phyloP scores from a whole-genome alignment of 2,888 invertebrate genomes.

The Hololepta plana region DNA sequence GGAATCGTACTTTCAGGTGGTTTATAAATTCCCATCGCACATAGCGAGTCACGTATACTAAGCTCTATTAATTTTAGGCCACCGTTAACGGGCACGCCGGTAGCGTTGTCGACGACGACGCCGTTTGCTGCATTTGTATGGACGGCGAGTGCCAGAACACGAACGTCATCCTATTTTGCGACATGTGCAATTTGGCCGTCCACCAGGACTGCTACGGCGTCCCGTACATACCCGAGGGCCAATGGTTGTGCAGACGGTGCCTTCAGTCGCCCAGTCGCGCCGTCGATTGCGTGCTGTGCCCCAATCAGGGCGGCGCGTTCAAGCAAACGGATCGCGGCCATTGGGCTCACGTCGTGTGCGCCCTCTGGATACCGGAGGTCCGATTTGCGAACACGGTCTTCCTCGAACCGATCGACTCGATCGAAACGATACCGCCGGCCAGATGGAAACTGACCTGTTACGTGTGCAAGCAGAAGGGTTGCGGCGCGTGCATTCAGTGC shows the following conservation, averaged over 20 bases:
- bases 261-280: conserved; percentile 90
- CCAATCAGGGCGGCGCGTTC: conserved; percentile 95
- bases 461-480: conserved; percentile 83
- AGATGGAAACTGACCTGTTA: conserved; percentile 94
- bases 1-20: conserved; percentile 84
- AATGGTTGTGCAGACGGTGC: conserved; percentile 89
- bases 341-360: conserved; percentile 99
- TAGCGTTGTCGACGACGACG: conserved; percentile 88
- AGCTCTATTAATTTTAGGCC: conserved; percentile 22
- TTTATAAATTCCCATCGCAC: not conserved
- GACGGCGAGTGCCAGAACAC: conserved; percentile 98
- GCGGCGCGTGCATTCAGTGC: conserved; percentile 96
- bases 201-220: conserved; percentile 99
- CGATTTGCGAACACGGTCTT: conserved; percentile 96
- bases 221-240: conserved; percentile 38
- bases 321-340: conserved; percentile 91
- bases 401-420: conserved; percentile 90
- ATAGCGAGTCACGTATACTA: not conserved
- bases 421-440: conserved; percentile 88
- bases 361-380: conserved; percentile 97
- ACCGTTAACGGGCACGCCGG: conserved; percentile 49
- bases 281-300: conserved; percentile 95
- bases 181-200: conserved; percentile 98
- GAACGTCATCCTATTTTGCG: conserved; percentile 97
- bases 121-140: conserved; percentile 96